These are phyloP conservation scores for Molossus alvarezi DNA, from an alignment of 2,797 vertebrate genomes.

Conservation along the genomic window DNA sequence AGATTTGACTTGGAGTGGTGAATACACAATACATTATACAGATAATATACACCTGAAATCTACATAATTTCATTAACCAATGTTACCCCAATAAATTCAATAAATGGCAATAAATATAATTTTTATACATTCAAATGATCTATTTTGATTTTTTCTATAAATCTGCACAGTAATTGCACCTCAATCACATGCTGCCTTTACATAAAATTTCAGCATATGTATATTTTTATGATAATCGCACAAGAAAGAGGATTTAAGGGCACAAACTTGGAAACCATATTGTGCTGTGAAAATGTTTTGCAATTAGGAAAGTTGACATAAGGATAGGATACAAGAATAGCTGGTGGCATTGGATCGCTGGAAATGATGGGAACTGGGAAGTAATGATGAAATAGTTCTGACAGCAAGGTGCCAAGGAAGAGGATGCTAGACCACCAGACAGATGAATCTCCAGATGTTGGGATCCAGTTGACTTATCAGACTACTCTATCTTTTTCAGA, in stretches of 20 bases:
- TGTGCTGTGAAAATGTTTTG: constrained; percentile 85
- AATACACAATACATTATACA: neutral
- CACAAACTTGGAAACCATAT: constrained; percentile 83
- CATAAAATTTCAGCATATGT: constrained; percentile 76
- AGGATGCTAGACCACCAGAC: neutral
- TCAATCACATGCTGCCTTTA: constrained; percentile 54
- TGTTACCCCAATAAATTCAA: neutral
- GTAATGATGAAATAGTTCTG: constrained; percentile 52
- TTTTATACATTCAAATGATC: constrained; percentile 1
- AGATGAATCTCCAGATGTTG: neutral
- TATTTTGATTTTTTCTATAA: constrained; percentile 49
- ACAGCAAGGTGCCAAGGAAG: neutral
- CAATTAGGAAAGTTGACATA: constrained; percentile 83
- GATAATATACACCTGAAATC: neutral
- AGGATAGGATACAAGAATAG: constrained; percentile 82
- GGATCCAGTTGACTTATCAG: neutral
- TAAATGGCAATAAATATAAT: neutral
- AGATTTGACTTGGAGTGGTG: neutral
- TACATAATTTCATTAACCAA: neutral
- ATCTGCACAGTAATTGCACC: constrained; percentile 56
- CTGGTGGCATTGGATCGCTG: constrained; percentile 83
- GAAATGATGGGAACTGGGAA: constrained; percentile 76
- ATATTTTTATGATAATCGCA: constrained; percentile 76
- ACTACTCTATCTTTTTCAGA: neutral
- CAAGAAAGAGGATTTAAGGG: constrained; percentile 78